Conservation (phyloP, 2,113 vertebrate genomes). For the Pelvicachromis taeniatus region DNA sequence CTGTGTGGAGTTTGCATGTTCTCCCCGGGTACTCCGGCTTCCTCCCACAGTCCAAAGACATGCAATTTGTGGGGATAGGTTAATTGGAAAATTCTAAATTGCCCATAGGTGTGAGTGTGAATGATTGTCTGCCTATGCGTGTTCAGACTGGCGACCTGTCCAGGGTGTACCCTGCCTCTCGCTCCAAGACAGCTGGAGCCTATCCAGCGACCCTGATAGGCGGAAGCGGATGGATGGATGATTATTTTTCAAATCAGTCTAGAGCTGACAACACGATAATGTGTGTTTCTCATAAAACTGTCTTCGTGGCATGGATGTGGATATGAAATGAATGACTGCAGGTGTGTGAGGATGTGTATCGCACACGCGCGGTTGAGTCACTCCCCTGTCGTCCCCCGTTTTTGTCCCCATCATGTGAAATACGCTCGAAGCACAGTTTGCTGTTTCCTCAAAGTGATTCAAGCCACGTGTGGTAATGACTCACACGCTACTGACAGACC, state of each 20-base stretch:
- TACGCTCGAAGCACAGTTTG: background rate
- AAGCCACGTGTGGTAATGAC: background rate
- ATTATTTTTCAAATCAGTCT: background rate
- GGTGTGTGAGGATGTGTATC: background rate
- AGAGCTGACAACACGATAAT: background rate
- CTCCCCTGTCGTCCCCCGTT: background rate
- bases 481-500: background rate
- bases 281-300: background rate
- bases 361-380: background rate
- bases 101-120: too few relatives aligned
- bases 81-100: too few relatives aligned
- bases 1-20: too few relatives aligned
- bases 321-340: background rate
- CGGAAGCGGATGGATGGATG: too few relatives aligned
- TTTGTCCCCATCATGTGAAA: background rate
- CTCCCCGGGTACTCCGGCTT: too few relatives aligned
- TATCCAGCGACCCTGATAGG: too few relatives aligned
- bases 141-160: too few relatives aligned
- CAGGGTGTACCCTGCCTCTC: too few relatives aligned
- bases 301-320: background rate
- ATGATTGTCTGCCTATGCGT: too few relatives aligned
- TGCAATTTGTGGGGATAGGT: too few relatives aligned
- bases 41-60: too few relatives aligned
- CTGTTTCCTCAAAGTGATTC: conserved; percentile 3
- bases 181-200: too few relatives aligned